phyloP scores from a whole-genome alignment of 2,113 vertebrate genomes.

The Glaucomys volans region DNA sequence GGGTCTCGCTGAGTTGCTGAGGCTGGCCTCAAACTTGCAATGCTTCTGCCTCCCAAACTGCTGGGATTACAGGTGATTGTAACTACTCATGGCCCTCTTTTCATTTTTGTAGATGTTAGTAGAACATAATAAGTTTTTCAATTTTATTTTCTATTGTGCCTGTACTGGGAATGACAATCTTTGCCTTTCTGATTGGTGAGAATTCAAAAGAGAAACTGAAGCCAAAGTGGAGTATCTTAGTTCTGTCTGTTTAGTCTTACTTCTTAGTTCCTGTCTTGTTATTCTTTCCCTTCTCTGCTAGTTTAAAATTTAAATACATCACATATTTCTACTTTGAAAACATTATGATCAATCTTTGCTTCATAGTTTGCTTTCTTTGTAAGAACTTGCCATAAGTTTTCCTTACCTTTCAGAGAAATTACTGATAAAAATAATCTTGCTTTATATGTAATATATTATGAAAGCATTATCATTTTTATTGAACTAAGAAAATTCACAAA shows the following conservation, averaged over 20 bases:
- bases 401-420: not conserved
- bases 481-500: slow-evolving; percentile 39
- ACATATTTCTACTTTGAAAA: not conserved
- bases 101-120: not conserved
- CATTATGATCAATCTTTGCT: not conserved
- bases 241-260: not conserved
- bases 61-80: too few species aligned
- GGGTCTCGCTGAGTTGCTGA: too few species aligned
- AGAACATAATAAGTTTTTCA: not conserved
- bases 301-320: slow-evolving; percentile 28
- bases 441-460: slow-evolving; percentile 30
- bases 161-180: not conserved
- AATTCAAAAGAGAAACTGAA: not conserved
- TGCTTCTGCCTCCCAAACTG: too few species aligned
- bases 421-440: slow-evolving; percentile 22
- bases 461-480: slow-evolving; percentile 40
- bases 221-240: not conserved
- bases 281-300: not conserved
- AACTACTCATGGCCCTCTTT: not conserved
- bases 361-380: slow-evolving; percentile 35
- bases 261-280: not conserved
- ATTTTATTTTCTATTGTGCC: not conserved
- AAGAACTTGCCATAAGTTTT: not conserved
- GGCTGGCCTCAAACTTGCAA: too few species aligned
- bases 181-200: not conserved